Conservation (phyloP, 2,888 invertebrate species). For the Aporophyla lueneburgensis region DNA sequence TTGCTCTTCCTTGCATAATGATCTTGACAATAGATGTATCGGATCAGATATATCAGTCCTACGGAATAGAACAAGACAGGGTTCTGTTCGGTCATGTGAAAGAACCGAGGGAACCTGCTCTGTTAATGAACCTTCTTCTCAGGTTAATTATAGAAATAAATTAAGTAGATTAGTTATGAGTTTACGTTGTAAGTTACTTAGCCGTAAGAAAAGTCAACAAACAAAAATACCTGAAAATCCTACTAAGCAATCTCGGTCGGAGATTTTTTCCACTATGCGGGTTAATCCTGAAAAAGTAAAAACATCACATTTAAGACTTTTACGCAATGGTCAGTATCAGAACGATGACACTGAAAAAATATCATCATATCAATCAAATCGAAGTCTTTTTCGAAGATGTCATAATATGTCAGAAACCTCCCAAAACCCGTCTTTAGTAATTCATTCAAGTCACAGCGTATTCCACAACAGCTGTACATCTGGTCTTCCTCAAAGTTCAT, state of each 20-base stretch:
- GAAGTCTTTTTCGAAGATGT: neutral
- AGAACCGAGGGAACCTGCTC: neutral
- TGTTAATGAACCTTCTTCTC: constrained; percentile 10
- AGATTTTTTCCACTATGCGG: neutral
- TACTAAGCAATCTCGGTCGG: neutral
- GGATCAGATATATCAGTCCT: neutral
- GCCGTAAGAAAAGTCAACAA: constrained; percentile 45
- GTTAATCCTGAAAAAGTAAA: constrained; percentile 1
- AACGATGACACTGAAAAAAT: neutral
- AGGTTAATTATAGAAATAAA: constrained; percentile 25
- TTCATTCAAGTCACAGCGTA: constrained; percentile 6
- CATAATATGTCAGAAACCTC: neutral
- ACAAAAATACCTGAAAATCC: constrained; percentile 3
- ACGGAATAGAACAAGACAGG: neutral
- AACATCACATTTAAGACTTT: neutral
- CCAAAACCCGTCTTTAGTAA: neutral
- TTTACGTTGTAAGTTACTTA: constrained; percentile 50
- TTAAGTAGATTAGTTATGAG: constrained; percentile 42
- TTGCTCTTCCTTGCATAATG: neutral
- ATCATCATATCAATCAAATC: constrained; percentile 8
- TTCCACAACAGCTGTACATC: neutral
- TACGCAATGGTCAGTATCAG: neutral
- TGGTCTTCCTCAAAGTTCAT: neutral
- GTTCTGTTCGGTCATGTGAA: constrained; percentile 1
- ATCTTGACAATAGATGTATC: neutral